Base-by-base conservation (phyloP, 2,113 vertebrate species). In the Tamias sibiricus region DNA sequence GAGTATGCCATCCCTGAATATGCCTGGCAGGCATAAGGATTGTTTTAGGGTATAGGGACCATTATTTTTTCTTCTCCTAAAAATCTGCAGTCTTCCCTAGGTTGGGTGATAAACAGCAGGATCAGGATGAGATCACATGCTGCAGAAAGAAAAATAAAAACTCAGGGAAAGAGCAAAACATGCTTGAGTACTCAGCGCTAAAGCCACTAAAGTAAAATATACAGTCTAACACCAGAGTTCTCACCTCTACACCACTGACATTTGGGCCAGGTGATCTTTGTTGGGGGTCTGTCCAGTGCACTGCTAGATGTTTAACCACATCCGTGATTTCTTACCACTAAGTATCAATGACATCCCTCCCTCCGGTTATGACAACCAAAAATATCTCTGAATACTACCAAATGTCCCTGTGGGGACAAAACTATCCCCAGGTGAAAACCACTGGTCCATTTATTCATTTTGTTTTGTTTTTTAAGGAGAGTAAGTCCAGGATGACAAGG, bases 151-250 rank as follows among this genome's bases (percentile, higher is more conserved):
- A 91, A 47, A n/a, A 42, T 17, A 89, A 42, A 16, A 47, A 7
- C 14, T 30, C 40, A 30, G 20, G 12, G 6, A 24, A 40, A 19
- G 19, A 77, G 13, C 6, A 26, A 44, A n/a, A 44, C 20, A 59
- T 62, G 30, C 13, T 0, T 12, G 3, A 20, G 40, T 8, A 5
- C 2, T 44, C 32, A 26, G 47, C 40, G 47, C 49, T 0, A 17
- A 64, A 19, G 8, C 28, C 28, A 28, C 8, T 3, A 10, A 44
- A 35, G 8, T 22, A 47, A 74, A 57, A 7, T 4, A 37, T 0
- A 32, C 42, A 3, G 22, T 11, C 40, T 37, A 12, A 12, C 0
- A 35, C 2, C 22, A 2, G 32, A 54, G 0, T 3, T 2, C 66
- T 62, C 44, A 4, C 28, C 44, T 76, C 17, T 14, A 32, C 26